Evolutionary conservation across 2,113 vertebrate genomes (phyloP).

Genomic region (Anarrhichthys ocellatus): DNA sequence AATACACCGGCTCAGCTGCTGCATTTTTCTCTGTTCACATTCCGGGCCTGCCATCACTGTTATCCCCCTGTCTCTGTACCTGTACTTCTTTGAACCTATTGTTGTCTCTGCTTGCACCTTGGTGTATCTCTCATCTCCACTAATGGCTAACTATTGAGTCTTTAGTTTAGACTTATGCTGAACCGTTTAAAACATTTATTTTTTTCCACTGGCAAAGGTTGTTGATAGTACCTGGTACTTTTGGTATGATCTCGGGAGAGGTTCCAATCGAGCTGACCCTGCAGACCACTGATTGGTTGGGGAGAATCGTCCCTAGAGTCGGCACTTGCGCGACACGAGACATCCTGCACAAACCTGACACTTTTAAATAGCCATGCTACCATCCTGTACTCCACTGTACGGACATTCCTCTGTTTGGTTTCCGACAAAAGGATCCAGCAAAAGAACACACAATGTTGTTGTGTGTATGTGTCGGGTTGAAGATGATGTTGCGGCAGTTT

Average conservation of each 20-base stretch:
- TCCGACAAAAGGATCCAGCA: not conserved
- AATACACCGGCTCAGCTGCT: constrained; percentile 54
- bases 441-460: not conserved
- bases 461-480: not conserved
- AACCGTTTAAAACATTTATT: too few species aligned
- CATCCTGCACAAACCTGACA: not conserved
- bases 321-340: not conserved
- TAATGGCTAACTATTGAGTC: not conserved
- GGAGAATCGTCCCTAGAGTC: not conserved
- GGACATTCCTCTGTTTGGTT: not conserved
- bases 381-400: not conserved
- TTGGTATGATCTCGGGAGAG: not conserved
- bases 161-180: constrained; percentile 28
- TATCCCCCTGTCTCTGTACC: not conserved
- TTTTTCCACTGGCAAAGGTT: not conserved
- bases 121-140: not conserved
- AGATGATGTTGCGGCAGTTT: not conserved
- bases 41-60: constrained; percentile 21
- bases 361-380: not conserved
- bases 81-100: not conserved
- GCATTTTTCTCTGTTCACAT: constrained; percentile 29
- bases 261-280: not conserved
- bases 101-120: not conserved
- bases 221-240: not conserved
- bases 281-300: not conserved